Conservation (phyloP, 2,797 vertebrate species). For the Bovichtus diacanthus region DNA sequence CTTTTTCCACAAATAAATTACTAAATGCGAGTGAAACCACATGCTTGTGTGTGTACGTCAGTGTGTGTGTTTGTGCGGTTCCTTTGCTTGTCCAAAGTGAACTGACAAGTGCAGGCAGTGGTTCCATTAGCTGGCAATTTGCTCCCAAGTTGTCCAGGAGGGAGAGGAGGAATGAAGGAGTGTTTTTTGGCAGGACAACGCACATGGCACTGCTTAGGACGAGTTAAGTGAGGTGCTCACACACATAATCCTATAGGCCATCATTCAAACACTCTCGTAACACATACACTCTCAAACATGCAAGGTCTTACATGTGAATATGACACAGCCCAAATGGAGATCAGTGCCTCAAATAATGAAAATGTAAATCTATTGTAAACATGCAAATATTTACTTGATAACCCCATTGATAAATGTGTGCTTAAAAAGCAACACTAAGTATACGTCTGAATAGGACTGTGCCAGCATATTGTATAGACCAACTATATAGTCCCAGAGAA, state of each 20-base stretch:
- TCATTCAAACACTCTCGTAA: conserved; percentile 48
- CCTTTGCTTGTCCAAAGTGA: conserved; percentile 65
- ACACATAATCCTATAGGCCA: conserved; percentile 48
- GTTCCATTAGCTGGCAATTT: conserved; percentile 90
- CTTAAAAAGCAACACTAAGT: background rate
- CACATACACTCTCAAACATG: conserved; percentile 21
- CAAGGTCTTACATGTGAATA: conserved; percentile 6
- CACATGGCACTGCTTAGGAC: conserved; percentile 88
- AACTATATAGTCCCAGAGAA: conserved; percentile 25
- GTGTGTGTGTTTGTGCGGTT: conserved; percentile 44
- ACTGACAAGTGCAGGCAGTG: conserved; percentile 83
- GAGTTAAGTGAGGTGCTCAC: conserved; percentile 60
- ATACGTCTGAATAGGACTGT: background rate
- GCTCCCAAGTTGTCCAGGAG: conserved; percentile 83
- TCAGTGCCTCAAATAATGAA: conserved; percentile 32
- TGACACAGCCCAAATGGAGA: conserved; percentile 23
- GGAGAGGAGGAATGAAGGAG: conserved; percentile 80
- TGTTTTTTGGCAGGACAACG: conserved; percentile 78
- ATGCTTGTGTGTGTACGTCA: conserved; percentile 60
- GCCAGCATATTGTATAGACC: conserved; percentile 27
- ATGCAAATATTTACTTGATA: background rate
- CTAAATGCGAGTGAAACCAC: conserved; percentile 83
- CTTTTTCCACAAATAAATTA: conserved; percentile 78
- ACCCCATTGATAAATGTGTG: conserved; percentile 5
- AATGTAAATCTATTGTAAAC: conserved; percentile 19